These are phyloP conservation scores for Hoplostethus atlanticus DNA, from an alignment of 2,797 vertebrate species.

Conservation along the genomic window DNA sequence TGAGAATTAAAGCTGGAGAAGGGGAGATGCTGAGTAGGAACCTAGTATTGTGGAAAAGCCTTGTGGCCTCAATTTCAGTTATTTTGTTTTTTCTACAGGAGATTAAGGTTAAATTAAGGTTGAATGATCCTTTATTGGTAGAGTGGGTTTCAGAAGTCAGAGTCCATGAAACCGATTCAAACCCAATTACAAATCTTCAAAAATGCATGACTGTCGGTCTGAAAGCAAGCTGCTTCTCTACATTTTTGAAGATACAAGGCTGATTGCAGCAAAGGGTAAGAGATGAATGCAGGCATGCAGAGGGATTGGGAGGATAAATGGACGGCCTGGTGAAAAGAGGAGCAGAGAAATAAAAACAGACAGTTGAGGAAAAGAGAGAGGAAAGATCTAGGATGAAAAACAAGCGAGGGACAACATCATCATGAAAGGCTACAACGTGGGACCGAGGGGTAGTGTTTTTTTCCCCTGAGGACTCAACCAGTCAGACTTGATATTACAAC, in stretches of 20 bases:
- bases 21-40: not conserved
- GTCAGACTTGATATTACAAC: constrained; percentile 4
- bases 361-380: constrained; percentile 37
- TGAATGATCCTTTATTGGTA: not conserved
- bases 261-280: constrained; percentile 15
- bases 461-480: not conserved
- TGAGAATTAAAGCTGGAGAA: not conserved
- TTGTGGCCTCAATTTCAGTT: not conserved
- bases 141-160: not conserved
- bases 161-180: constrained; percentile 20
- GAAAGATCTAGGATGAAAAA: constrained; percentile 25
- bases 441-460: no score
- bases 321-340: constrained; percentile 23
- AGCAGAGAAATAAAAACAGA: constrained; percentile 56
- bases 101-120: not conserved
- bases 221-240: not conserved
- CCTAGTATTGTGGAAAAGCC: not conserved
- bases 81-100: not conserved
- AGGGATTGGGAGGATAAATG: constrained; percentile 42
- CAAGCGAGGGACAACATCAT: constrained; percentile 39
- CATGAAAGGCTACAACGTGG: constrained; percentile 39
- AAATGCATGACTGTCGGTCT: not conserved
- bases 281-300: constrained; percentile 21
- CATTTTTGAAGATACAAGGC: constrained; percentile 38
- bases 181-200: constrained; percentile 10